These are phyloP conservation scores for Rhineura floridana DNA, from an alignment of 2,113 vertebrate species.

Conservation along the genomic window DNA sequence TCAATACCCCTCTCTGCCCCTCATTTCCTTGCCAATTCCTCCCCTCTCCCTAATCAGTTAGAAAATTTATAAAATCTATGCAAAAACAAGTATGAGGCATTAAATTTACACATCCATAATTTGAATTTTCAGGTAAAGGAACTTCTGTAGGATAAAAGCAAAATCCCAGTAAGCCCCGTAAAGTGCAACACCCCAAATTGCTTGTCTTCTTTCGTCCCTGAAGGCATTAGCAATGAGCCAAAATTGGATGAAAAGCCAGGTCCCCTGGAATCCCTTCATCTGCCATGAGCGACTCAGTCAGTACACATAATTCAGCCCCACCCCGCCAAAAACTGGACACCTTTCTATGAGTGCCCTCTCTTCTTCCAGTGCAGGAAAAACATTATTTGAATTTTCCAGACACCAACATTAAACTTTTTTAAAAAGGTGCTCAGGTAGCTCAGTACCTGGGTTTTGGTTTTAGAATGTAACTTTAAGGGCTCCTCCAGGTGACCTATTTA, in stretches of 20 bases:
- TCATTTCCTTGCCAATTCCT: not conserved
- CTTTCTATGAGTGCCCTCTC: not conserved
- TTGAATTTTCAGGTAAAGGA: not conserved
- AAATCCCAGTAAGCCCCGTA: not conserved
- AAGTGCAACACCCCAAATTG: not conserved
- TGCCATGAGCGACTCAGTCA: too few relatives aligned
- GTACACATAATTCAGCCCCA: not conserved
- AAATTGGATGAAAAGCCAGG: not conserved
- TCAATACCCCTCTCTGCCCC: accelerated
- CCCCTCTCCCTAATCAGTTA: not conserved
- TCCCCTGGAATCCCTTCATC: not conserved
- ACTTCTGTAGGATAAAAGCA: not conserved
- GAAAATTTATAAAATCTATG: not conserved
- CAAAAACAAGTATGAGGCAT: not conserved
- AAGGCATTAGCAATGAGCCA: not conserved
- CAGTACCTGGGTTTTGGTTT: too few relatives aligned
- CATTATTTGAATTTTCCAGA: not conserved
- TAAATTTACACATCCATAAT: not conserved
- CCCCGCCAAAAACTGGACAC: not conserved
- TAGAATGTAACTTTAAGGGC: not conserved
- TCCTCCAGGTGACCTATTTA: too few relatives aligned
- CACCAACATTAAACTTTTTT: too few relatives aligned
- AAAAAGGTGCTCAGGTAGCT: not conserved
- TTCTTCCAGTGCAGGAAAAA: not conserved
- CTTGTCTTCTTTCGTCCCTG: not conserved